Base-by-base conservation (phyloP, 2,797 vertebrate genomes). In the Euthynnus affinis region DNA sequence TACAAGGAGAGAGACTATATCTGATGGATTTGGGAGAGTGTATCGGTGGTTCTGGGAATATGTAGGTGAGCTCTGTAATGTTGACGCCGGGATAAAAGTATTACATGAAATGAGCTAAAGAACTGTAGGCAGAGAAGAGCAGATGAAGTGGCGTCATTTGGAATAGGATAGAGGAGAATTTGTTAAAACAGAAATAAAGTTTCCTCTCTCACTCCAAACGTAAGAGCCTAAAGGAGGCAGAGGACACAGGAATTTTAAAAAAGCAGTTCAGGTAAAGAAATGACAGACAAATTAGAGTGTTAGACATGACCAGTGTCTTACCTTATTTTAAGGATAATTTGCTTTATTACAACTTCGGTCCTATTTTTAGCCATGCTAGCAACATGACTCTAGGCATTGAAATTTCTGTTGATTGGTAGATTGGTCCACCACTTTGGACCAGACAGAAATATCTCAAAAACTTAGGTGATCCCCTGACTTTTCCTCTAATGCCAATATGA, bases 51-150 rank as follows among this genome's bases (percentile, higher is more conserved):
- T 81, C 46, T 49, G 56, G 34, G 74, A 83, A 84, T 83, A 80
- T 2, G 71, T 65, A 77, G 84, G 87, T 85, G 83, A 91, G 82
- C 74, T 81, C 71, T 71, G 62, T 86, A 82, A 85, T 81, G 78
- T 85, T 89, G 85, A 87, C 7, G 32, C 76, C n/a, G 10, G 84
- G 89, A 91, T 91, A 90, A 87, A 91, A 73, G 83, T 86, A 83
- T 86, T 87, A 86, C 72, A 87, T 70, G 62, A 85, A 78, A 77
- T 79, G 74, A 84, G 84, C 78, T 73, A 60, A 84, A 86, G 81
- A 69, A 79, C 76, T 72, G 74, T 80, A 75, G 82, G 64, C 71
- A 76, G 72, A 76, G 70, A 72, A 49, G 62, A 85, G 76, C 73
- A 78, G 72, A 80, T 79, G 71, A 81, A 83, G 76, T 72, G 67